A percentile compares a stretch with the other conserved stretches of the same genome.
phyloP scores from a whole-genome alignment of 2,113 vertebrate genomes.

The Alaudala cheleensis region DNA sequence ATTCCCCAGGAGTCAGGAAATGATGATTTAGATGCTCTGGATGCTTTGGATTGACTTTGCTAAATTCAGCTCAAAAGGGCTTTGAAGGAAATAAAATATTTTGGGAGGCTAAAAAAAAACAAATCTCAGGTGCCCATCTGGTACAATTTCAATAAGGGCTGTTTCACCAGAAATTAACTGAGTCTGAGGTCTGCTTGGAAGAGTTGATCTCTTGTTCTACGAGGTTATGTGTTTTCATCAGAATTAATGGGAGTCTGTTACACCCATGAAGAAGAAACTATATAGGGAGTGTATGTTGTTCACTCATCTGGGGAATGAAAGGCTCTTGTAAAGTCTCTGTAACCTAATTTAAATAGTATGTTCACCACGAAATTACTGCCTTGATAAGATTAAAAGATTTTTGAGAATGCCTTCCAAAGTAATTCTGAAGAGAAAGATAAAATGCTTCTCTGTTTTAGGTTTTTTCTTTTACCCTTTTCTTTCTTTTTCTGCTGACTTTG shows the following conservation, averaged over 20 bases:
- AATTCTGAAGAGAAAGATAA: background rate
- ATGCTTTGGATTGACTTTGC: background rate
- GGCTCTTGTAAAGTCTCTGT: background rate
- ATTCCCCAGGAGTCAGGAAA: background rate
- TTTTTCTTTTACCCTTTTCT: background rate
- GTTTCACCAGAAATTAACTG: background rate
- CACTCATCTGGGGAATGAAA: background rate
- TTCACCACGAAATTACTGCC: background rate
- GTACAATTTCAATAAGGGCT: background rate
- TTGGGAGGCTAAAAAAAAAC: background rate
- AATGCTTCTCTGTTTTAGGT: background rate
- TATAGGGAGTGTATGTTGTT: background rate
- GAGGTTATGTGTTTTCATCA: background rate
- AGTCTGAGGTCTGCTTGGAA: background rate
- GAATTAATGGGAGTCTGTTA: background rate
- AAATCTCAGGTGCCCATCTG: background rate
- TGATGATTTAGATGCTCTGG: background rate
- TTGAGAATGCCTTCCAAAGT: background rate
- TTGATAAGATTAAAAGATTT: background rate
- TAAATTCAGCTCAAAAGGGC: background rate
- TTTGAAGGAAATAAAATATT: slow-evolving; percentile 1
- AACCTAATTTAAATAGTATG: background rate
- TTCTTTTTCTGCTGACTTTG: background rate
- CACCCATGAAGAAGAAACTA: background rate
- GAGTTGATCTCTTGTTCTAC: background rate